Percentiles rank a stretch among this genome's conserved stretches.
These are phyloP conservation scores for Cyanistes caeruleus DNA, from an alignment of 2,113 vertebrate species.

Conservation along the genomic window DNA sequence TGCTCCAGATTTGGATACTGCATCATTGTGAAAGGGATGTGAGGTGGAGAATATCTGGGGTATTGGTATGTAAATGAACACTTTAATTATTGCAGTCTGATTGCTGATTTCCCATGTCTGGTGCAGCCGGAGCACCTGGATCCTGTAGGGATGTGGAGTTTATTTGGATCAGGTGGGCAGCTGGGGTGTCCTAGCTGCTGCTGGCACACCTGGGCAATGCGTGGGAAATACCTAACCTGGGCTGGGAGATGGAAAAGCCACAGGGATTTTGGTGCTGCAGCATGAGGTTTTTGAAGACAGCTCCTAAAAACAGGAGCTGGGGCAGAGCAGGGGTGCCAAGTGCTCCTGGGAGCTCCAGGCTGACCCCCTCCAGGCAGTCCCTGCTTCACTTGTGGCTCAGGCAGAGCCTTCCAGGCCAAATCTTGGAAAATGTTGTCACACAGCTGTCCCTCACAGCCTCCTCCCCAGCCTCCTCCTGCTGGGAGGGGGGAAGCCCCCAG, in stretches of 20 bases:
- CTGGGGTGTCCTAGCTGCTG: not conserved
- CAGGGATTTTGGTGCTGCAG: not conserved
- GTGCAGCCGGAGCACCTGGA: not conserved
- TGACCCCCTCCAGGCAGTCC: not conserved
- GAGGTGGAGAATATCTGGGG: not conserved
- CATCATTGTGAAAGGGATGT: not conserved
- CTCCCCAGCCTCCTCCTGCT: rapidly evolving
- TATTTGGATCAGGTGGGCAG: not conserved
- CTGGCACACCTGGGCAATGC: not conserved
- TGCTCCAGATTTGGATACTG: not conserved
- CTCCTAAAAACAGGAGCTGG: rapidly evolving
- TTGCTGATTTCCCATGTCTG: not conserved
- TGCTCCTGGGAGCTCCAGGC: not conserved
- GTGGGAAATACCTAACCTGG: not conserved
- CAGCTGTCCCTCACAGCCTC: not conserved
- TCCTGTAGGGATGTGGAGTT: not conserved
- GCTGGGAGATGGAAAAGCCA: not conserved
- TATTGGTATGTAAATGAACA: not conserved
- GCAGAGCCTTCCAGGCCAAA: not conserved
- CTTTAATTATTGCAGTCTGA: not conserved
- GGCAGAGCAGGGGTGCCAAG: not conserved
- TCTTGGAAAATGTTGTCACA: rapidly evolving
- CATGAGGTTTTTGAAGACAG: rapidly evolving
- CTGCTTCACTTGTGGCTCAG: not conserved
- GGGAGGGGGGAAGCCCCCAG: not conserved